Percentiles rank a stretch among this genome's conserved stretches.
Conservation (phyloP, 2,888 invertebrate species). For the Tolmerus cingulatus region DNA sequence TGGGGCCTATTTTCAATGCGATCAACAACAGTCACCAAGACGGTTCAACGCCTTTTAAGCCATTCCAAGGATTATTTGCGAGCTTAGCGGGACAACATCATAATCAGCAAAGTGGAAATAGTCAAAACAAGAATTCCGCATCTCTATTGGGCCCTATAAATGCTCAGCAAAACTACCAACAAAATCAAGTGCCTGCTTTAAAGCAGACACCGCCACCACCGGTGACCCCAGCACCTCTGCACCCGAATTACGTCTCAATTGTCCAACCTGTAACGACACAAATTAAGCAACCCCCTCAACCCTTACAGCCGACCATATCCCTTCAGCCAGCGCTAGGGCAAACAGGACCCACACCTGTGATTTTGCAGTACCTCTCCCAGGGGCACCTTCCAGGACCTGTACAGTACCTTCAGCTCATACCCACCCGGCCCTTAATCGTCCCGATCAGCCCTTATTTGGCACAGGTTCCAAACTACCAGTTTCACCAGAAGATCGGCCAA, state of each 20-base stretch:
- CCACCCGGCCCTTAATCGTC: conserved; percentile 60
- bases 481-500: not conserved
- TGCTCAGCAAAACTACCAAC: not conserved
- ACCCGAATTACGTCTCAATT: not conserved
- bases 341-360: conserved; percentile 55
- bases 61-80: not conserved
- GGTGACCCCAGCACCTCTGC: not conserved
- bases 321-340: not conserved
- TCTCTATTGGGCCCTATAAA: not conserved
- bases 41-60: not conserved
- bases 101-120: not conserved
- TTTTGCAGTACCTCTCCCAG: conserved; percentile 62
- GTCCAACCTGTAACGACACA: not conserved
- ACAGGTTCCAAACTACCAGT: conserved; percentile 42
- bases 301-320: not conserved
- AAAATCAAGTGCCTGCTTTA: not conserved
- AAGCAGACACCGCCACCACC: not conserved
- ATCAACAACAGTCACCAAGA: not conserved
- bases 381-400: conserved; percentile 55
- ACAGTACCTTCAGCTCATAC: conserved; percentile 61
- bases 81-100: not conserved
- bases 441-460: conserved; percentile 59
- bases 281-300: not conserved
- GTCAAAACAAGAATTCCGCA: not conserved
- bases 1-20: not conserved